Evolutionary conservation across 2,888 invertebrate genomes (phyloP).

Genomic region (Aspidiotus destructor): DNA sequence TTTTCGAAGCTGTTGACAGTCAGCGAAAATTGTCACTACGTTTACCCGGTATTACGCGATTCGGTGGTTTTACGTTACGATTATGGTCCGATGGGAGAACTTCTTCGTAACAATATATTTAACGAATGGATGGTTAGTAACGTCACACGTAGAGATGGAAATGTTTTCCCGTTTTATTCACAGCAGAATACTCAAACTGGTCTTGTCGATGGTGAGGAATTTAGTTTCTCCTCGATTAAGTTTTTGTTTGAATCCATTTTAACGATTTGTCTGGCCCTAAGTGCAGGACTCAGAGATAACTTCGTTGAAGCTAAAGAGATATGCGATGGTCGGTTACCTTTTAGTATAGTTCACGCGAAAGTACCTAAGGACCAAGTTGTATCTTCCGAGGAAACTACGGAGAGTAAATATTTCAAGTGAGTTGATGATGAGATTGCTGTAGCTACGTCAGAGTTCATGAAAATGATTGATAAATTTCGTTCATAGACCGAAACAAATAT

Average conservation of each 20-base stretch:
- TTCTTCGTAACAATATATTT: slow-evolving; percentile 49
- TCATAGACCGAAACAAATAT: slow-evolving; percentile 34
- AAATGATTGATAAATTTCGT: slow-evolving; percentile 9
- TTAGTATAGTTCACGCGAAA: slow-evolving; percentile 44
- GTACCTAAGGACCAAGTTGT: slow-evolving; percentile 8
- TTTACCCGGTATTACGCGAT: background rate
- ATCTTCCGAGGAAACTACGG: slow-evolving; percentile 2
- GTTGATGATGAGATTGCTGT: background rate
- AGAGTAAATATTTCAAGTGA: slow-evolving; percentile 34
- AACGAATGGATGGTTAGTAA: slow-evolving; percentile 49
- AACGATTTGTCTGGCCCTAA: background rate
- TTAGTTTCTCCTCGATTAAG: background rate
- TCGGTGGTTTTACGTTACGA: slow-evolving; percentile 34
- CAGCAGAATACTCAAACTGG: background rate
- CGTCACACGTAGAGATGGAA: slow-evolving; percentile 45
- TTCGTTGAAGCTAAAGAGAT: slow-evolving; percentile 39
- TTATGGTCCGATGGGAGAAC: slow-evolving; percentile 46
- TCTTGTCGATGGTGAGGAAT: slow-evolving; percentile 7
- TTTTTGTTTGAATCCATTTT: background rate
- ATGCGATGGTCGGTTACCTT: slow-evolving; percentile 43
- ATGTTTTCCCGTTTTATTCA: slow-evolving; percentile 42
- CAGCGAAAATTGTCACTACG: slow-evolving; percentile 9
- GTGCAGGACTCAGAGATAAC: slow-evolving; percentile 36
- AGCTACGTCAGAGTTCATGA: no score
- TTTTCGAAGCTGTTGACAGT: slow-evolving; percentile 18